Percentiles rank a stretch among this genome's conserved stretches.
These are phyloP conservation scores for Elymnias hypermnestra DNA, from an alignment of 1,140 invertebrate genomes.

Conservation along the genomic window DNA sequence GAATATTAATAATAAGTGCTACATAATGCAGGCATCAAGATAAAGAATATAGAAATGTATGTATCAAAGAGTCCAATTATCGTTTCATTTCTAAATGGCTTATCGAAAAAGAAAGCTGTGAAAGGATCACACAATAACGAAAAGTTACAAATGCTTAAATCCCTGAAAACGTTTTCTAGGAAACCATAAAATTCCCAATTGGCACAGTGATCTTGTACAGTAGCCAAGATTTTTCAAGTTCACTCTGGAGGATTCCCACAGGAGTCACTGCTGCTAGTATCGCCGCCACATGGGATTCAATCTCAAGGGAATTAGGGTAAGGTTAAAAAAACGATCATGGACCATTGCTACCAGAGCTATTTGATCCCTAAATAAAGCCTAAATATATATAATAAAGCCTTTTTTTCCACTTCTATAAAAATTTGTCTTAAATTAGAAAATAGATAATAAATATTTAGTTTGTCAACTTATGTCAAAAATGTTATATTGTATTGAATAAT, in stretches of 20 bases:
- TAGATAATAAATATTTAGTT: no score
- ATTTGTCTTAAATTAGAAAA: no score
- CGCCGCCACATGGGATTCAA: conserved; percentile 64
- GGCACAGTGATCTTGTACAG: background rate
- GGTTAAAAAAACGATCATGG: conserved; percentile 43
- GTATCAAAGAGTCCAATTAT: no score
- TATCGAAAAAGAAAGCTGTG: no score
- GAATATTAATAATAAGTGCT: no score
- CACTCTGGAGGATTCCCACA: conserved; percentile 40
- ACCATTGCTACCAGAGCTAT: background rate
- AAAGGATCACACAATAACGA: background rate
- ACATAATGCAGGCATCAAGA: no score
- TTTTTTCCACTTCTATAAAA: no score
- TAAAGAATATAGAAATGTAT: no score
- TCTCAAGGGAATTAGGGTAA: conserved; percentile 63
- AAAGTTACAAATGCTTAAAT: background rate
- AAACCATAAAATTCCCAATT: conserved; percentile 5
- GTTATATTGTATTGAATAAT: no score
- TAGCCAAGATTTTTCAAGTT: conserved; percentile 42
- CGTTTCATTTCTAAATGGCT: no score
- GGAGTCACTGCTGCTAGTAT: conserved; percentile 33
- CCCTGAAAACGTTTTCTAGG: background rate
- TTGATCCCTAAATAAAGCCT: background rate
- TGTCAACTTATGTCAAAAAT: no score
- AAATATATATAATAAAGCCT: no score